phyloP scores from a whole-genome alignment of 2,113 vertebrate genomes.

The Sander vitreus region DNA sequence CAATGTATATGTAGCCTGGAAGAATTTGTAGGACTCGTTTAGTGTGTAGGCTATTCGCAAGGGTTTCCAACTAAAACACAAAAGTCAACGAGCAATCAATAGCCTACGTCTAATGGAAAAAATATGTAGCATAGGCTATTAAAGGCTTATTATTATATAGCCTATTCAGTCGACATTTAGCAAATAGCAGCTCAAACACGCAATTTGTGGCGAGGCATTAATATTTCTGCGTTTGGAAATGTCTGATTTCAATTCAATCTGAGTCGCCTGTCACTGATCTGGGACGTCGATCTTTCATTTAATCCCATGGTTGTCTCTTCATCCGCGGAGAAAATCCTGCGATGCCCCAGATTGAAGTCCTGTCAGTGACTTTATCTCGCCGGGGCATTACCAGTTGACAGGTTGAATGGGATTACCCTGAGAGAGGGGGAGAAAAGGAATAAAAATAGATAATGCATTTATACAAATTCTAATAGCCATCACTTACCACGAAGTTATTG shows the following conservation, averaged over 20 bases:
- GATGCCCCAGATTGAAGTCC: constrained; percentile 85
- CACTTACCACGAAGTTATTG: no score
- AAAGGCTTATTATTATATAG: neutral
- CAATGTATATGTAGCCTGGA: neutral
- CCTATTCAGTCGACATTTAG: neutral
- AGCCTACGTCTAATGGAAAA: neutral
- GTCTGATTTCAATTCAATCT: constrained; percentile 63
- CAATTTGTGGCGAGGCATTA: neutral
- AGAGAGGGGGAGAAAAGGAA: neutral
- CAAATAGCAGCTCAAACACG: neutral
- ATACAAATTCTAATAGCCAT: neutral
- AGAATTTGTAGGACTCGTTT: neutral
- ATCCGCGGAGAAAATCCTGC: constrained; percentile 84
- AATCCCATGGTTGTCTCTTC: constrained; percentile 79
- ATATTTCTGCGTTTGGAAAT: constrained; percentile 44
- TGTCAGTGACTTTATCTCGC: constrained; percentile 73
- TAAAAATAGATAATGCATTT: neutral
- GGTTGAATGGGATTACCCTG: constrained; percentile 72
- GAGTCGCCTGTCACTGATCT: constrained; percentile 68
- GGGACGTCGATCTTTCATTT: constrained; percentile 75
- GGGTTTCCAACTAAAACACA: no score
- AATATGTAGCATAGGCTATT: neutral
- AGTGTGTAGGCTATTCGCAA: neutral
- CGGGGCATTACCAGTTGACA: constrained; percentile 76
- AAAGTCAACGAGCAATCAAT: no score